Percentiles rank a stretch among this genome's conserved stretches.
Evolutionary conservation across 2,797 vertebrate genomes (phyloP).

Genomic region (Hippoglossus hippoglossus): DNA sequence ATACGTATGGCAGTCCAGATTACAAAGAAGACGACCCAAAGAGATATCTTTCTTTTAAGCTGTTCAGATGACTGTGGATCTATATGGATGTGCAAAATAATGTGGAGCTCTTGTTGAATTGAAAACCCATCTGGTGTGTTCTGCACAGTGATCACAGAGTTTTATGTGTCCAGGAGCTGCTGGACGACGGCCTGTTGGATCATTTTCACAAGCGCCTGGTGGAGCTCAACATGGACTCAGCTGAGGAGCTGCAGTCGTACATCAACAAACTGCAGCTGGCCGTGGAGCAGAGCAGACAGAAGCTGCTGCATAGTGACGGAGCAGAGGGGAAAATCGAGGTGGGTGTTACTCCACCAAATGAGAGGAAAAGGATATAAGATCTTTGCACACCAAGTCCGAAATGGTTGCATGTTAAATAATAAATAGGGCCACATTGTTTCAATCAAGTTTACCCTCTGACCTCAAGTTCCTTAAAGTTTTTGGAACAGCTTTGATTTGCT

Average conservation of each 20-base stretch:
- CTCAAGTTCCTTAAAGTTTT: too few species aligned
- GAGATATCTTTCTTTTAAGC: not conserved
- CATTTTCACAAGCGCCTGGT: conserved; percentile 94
- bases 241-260: conserved; percentile 96
- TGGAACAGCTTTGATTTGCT: too few species aligned
- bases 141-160: not conserved
- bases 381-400: too few species aligned
- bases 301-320: conserved; percentile 87
- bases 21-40: not conserved
- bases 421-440: too few species aligned
- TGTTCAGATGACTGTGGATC: not conserved
- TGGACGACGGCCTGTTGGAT: conserved; percentile 94
- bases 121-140: not conserved
- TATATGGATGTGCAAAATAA: not conserved
- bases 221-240: conserved; percentile 98
- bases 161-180: conserved; percentile 86
- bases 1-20: too few species aligned
- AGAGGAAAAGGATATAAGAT: too few species aligned
- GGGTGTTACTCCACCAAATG: conserved; percentile 3
- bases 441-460: too few species aligned
- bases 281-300: conserved; percentile 90
- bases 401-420: too few species aligned
- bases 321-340: conserved; percentile 91
- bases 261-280: conserved; percentile 92
- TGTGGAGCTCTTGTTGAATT: not conserved